Base-by-base conservation (phyloP, 2,797 vertebrate genomes). In the Crocodylus rhombifer region DNA sequence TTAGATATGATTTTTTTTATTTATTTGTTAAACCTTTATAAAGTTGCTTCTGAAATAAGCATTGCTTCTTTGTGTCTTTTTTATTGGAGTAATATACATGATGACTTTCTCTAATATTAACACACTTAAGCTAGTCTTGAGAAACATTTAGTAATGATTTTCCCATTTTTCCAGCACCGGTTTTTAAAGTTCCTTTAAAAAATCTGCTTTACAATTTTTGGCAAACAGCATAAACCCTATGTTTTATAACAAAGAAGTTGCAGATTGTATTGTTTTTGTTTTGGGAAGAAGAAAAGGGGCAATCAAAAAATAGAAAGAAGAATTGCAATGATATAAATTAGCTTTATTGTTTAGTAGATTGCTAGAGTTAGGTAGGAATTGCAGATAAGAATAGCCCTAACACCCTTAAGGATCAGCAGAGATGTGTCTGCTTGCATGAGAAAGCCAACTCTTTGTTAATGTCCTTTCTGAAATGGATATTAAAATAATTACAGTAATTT, bases 401-500 rank as follows among this genome's bases (percentile, higher is more conserved):
- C 58, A 36, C 65, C 92, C n/a, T 20, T 36, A 83, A 91, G 84
- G 91, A 95, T 76, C 80, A 76, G 33, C 84, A 60, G 90, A 87
- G 84, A 87, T 94, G 18, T 76, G n/a, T 89, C 82, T 89, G 76
- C 0, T 0, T 61, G 89, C 14, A 0, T 92, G 87, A 84, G 57
- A 94, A 94, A 97, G 93, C 89, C 77, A 88, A 91, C 33, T 63
- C 82, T 94, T 13, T 18, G 80, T 95, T 95, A 89, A 2, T 88
- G 84, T 73, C 80, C 90, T 86, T 96, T 94, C 82, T 96, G 90
- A 95, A 90, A 74, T 23, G 67, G 87, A 87, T 97, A 64, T 96
- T 97, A 95, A 97, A 97, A 91, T 95, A 97, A 91, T 95, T 94
- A 92, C 3, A 81, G 80, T 91, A 74, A 97, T 97, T 97, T 94